Base-by-base conservation (phyloP, 1,140 invertebrate species). In the Musca vetustissima region DNA sequence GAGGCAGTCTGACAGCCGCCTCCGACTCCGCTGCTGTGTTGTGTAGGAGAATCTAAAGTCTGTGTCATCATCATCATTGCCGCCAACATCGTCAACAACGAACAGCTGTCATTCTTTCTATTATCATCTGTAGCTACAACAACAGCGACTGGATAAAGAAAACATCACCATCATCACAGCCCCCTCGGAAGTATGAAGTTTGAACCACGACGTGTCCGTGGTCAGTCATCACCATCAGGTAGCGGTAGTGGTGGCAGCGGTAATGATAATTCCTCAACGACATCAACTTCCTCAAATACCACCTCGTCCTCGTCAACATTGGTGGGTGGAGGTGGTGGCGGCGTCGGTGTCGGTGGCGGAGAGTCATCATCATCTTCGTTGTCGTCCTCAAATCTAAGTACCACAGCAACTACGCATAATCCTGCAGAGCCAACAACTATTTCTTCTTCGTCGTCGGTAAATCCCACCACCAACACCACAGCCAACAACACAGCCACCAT, bases 81-180 rank as follows among this genome's bases (percentile, higher is more conserved):
- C 55, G 48, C 14, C 68, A 74, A 24, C 67, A 74, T 19, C 71
- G 68, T 14, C 53, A 71, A 52, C 67, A 71, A 49, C 49, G 74
- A 70, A n/a, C n/a, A 52, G 67, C 22, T 43, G 74, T 48, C 36
- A 75, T 72, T 71, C 74, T 74, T 22, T 70, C 66, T 14, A 28
- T 53, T 8, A 15, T 25, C 19, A 25, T 53, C 19, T 25, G 7
- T 53, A 21, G 19, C 17, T 43, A 80, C 80, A 78, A 80, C 78
- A 72, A 2, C 36, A 43, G 6, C 36, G 13, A 13, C 36, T n/a
- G n/a, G n/a, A n/a, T n/a, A n/a, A n/a, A n/a, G n/a, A n/a, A n/a
- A 43, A 2, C 36, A 43, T 43, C 36, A 43, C n/a, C 52, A 21
- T 25, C 52, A 53, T 52, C 47, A 67, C 48, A 24, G 52, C 15